Evolutionary conservation across 2,113 vertebrate genomes (phyloP).

Genomic region (Sylvietta virens): DNA sequence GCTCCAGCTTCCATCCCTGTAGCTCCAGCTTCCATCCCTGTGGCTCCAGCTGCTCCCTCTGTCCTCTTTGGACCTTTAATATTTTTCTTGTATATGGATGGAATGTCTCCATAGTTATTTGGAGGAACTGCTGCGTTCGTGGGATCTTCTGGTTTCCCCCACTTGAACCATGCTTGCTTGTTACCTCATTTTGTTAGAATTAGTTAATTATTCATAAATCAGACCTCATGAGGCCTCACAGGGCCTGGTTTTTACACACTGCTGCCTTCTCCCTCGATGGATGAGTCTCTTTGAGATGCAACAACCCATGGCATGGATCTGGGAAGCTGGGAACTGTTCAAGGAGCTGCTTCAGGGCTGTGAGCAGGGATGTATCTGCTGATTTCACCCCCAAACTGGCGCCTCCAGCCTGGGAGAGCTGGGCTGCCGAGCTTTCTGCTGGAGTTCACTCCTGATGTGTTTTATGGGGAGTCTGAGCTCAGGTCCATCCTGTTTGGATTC

Average conservation of each 20-base stretch:
- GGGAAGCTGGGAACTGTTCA: not conserved
- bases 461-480: not conserved
- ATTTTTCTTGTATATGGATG: not conserved
- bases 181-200: not conserved
- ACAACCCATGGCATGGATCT: not conserved
- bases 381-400: not conserved
- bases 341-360: not conserved
- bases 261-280: not conserved
- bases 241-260: not conserved
- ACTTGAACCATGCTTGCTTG: not conserved
- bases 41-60: not conserved
- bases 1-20: not conserved
- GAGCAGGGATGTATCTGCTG: not conserved
- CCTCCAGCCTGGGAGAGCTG: not conserved
- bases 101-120: not conserved
- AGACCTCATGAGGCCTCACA: rapidly evolving
- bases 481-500: not conserved
- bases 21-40: not conserved
- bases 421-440: not conserved
- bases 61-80: not conserved
- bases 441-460: not conserved
- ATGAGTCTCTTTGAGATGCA: not conserved
- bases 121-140: not conserved
- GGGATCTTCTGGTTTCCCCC: not conserved
- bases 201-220: not conserved